phyloP scores from a whole-genome alignment of 2,797 vertebrate genomes.

The Molossus molossus region DNA sequence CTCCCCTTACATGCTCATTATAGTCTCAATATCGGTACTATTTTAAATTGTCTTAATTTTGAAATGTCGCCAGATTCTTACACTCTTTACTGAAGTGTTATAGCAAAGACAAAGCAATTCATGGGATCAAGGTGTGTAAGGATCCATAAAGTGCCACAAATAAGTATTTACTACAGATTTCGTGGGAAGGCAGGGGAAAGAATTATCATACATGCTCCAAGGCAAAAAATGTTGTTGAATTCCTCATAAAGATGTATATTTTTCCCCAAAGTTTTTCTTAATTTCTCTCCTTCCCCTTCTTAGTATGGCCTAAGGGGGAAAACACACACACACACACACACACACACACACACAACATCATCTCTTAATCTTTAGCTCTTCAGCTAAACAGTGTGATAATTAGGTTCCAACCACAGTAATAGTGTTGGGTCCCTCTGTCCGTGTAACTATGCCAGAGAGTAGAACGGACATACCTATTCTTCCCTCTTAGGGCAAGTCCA shows the following conservation, averaged over 20 bases:
- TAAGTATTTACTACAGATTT: slow-evolving; percentile 51
- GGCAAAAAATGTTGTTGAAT: slow-evolving; percentile 9
- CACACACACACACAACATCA: not conserved
- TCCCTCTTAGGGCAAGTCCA: not conserved
- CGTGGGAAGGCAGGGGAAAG: not conserved
- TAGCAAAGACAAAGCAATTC: not conserved
- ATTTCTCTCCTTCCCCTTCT: not conserved
- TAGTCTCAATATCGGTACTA: slow-evolving; percentile 7
- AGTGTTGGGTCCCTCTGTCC: fast-evolving
- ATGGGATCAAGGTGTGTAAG: not conserved
- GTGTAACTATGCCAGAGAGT: not conserved
- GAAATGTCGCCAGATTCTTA: slow-evolving; percentile 6
- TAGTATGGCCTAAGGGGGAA: not conserved
- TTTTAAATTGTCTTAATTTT: slow-evolving; percentile 52
- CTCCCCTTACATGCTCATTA: not conserved
- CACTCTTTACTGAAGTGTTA: not conserved
- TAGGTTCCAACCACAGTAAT: not conserved
- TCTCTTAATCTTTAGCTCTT: not conserved
- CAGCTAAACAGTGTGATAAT: not conserved
- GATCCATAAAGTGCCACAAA: not conserved
- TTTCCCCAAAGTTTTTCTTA: not conserved
- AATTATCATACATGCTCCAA: not conserved
- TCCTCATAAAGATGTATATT: not conserved
- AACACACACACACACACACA: not conserved
- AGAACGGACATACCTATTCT: not conserved